Evolutionary conservation across 2,113 vertebrate genomes (phyloP), one percentile per base, ranked within the genome.

Genomic region (Actinemys pallida): DNA sequence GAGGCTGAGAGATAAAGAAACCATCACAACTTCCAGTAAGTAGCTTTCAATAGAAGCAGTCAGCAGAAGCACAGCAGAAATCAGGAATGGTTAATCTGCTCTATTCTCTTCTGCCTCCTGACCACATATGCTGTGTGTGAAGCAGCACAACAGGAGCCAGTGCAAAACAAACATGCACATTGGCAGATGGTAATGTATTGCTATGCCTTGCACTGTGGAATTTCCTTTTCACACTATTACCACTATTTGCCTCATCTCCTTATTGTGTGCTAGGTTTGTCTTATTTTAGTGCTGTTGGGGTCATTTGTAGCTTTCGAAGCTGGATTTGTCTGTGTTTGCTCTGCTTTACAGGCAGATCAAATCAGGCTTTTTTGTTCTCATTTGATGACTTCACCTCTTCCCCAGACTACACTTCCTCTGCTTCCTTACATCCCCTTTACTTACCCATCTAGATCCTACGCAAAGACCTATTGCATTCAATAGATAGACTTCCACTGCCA

Each of bases 121-220:
- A 53, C 10, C 50, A 50, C 50, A 84, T 83, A 75, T 22, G 80
- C 83, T 39, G 42, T 59, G 83, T 79, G 42, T 57, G 92, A 92
- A 95, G 54, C 78, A 92, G 53, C 93, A 93, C 82, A 94, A 96
- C 88, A 86, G 91, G 88, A 95, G 45, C 27, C 54, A 85, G 25
- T 20, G 87, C 86, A 97, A 95, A 97, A 96, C 93, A 95, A 96
- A 95, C 95, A 95, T 24, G 76, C 91, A 90, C 49, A 94, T 91
- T 96, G 91, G 82, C 91, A 97, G 94, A 97, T 93, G 91, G 91
- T 90, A 94, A 31, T n/a, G 81, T 87, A 97, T 95, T 96, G 56
- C 76, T 84, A 91, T 93, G 93, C 93, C 84, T 1, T 8, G 35
- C 89, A 84, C 83, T 81, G 69, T 83, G 94, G 96, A 97, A 97